Evolutionary conservation across 2,797 vertebrate genomes (phyloP), one percentile per base, ranked within the genome.

Genomic region (Sebastes hubbsi): DNA sequence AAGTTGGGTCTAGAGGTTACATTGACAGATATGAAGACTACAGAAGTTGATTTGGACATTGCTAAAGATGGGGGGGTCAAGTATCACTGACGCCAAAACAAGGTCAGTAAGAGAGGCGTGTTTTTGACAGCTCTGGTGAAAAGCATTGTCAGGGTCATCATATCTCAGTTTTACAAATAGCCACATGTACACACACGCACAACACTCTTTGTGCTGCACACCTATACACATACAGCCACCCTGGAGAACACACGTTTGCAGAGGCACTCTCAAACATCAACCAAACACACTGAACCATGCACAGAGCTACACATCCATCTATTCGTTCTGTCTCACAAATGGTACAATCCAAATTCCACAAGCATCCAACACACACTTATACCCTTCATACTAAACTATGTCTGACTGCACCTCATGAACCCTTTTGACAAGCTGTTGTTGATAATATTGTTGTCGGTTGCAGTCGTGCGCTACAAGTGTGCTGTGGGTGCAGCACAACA

Each of bases 51-150:
- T 80, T 74, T 73, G 13, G 79, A 82, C 75, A 80, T 61, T 54
- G 77, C 54, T 76, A 67, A 87, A 83, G 78, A 83, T 34, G 74
- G 14, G 52, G 68, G 49, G 77, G 87, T 83, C 81, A 90, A 82
- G 72, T 79, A 81, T 14, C 79, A 4, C 60, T 69, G 82, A 83
- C 14, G 59, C 22, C 75, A 85, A 83, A 80, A 76, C 80, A 82
- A 86, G 80, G 87, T 85, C 78, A 82, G 62, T 64, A 27, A 74
- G 69, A 56, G 18, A 66, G 72, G 74, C 59, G 29, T 77, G 61
- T 62, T 75, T 84, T 71, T 90, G 90, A 87, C 87, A 90, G 88
- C 75, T 72, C 54, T 80, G 78, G 38, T 71, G 80, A 82, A 82
- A 86, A 83, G 76, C 59, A 49, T 73, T 25, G 82, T 77, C 84